Base-by-base conservation (phyloP, 2,888 invertebrate species). In the Hyles lineata region DNA sequence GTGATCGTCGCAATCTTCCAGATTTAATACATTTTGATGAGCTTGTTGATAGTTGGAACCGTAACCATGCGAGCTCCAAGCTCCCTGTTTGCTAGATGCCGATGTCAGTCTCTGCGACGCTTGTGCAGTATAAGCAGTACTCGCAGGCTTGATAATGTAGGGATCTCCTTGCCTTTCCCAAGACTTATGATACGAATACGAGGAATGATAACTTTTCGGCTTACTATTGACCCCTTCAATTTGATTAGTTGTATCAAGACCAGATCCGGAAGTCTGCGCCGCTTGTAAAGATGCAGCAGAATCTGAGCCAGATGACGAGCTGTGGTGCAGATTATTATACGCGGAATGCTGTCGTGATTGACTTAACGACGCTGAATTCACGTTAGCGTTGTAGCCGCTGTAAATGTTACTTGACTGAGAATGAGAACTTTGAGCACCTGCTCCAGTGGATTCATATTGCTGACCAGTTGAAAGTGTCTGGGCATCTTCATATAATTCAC, bases 131-230 rank as follows among this genome's bases (percentile, higher is more conserved):
- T 83, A 77, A 72, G 77, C 76, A 63, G 82, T 85, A 76, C 77
- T 81, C 11, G 86, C 82, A n/a, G 94, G 95, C 77, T 87, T 82
- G 58, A 95, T 95, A 9, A 94, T 84, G 72, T 95, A 95, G 11
- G 95, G 95, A 78, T 94, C 94, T 29, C 95, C 95, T 80, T 92
- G 94, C 73, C 90, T 90, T 79, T 95, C 95, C 95, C 95, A 95
- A 32, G 95, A 89, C 80, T 95, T 95, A 74, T 95, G 94, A 77
- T 95, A 95, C 8, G 95, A 91, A 83, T 94, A 95, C 25, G 94
- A 92, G 32, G 94, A 94, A 21, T 94, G 92, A 78, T 94, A 95
- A 82, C 88, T 89, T 85, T 94, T 94, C 19, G 95, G 95, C 74
- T 84, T 88, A 1, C 85, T 75, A 76, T 79, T 84, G 43, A 84